phyloP scores from a whole-genome alignment of 1,140 invertebrate genomes.

The Calephelis virginiensis region DNA sequence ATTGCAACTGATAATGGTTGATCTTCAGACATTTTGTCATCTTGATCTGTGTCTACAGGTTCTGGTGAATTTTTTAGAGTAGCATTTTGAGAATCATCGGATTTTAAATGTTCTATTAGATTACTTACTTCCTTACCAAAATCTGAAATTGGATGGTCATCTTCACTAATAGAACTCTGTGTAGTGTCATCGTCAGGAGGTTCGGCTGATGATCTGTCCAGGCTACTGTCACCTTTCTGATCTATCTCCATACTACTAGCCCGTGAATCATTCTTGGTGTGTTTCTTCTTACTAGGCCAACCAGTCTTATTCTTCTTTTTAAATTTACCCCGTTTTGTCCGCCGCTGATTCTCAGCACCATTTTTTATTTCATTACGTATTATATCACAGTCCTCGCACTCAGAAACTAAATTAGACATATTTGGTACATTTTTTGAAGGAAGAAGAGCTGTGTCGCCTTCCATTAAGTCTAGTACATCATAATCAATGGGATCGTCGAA shows the following conservation, averaged over 20 bases:
- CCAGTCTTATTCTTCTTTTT: conserved; percentile 77
- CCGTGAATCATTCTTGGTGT: conserved; percentile 48
- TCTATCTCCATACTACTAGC: conserved; percentile 50
- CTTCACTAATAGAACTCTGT: conserved; percentile 51
- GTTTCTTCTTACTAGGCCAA: conserved; percentile 72
- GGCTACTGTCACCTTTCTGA: conserved; percentile 45
- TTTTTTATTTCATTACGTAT: conserved; percentile 66
- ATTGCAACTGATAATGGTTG: conserved; percentile 18
- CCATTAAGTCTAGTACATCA: conserved; percentile 59
- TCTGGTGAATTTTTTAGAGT: conserved; percentile 19
- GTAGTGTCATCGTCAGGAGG: conserved; percentile 51
- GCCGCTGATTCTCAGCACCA: conserved; percentile 28
- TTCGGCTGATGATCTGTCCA: conserved; percentile 55
- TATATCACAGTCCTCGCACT: conserved; percentile 65
- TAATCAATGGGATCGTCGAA: conserved; percentile 68
- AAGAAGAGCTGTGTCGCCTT: conserved; percentile 48
- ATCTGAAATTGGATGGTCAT: conserved; percentile 47
- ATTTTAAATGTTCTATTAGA: conserved; percentile 36
- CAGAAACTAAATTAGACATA: conserved; percentile 61
- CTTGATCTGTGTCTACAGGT: conserved; percentile 22
- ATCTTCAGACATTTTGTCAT: conserved; percentile 30
- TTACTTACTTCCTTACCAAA: conserved; percentile 42
- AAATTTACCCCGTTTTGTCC: conserved; percentile 55
- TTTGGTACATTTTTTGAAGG: conserved; percentile 53
- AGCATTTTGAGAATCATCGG: conserved; percentile 25